Evolutionary conservation across 2,888 invertebrate species (phyloP).

Genomic region (Heliconius ethilla): DNA sequence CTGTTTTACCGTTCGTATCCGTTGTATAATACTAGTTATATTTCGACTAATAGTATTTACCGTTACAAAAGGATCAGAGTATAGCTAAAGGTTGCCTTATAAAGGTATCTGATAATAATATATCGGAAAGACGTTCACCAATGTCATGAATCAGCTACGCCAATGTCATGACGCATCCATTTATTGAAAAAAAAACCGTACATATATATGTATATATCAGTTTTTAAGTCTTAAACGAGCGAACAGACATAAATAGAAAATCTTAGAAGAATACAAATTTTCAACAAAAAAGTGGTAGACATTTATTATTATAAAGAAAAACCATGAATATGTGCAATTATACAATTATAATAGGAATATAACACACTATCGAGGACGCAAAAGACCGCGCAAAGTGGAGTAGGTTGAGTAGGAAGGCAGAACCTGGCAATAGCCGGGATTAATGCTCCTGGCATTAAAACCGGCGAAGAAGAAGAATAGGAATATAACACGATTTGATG

Average conservation of each 20-base stretch:
- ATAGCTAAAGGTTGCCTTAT: slow-evolving; percentile 38
- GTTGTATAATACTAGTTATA: slow-evolving; percentile 7
- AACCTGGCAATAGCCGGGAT: too few relatives aligned
- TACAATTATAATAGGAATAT: too few relatives aligned
- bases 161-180: slow-evolving; percentile 42
- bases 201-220: slow-evolving; percentile 12
- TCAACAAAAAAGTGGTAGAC: too few relatives aligned
- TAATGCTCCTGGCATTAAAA: too few relatives aligned
- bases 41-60: slow-evolving; percentile 30
- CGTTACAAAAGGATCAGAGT: slow-evolving; percentile 43
- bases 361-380: too few relatives aligned
- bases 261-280: background rate
- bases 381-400: too few relatives aligned
- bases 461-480: too few relatives aligned
- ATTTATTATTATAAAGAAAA: too few relatives aligned
- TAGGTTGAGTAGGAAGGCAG: too few relatives aligned
- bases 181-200: slow-evolving; percentile 42
- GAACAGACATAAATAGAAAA: background rate
- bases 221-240: background rate
- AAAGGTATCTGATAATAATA: slow-evolving; percentile 41
- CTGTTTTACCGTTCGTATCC: slow-evolving; percentile 12
- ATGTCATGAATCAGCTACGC: slow-evolving; percentile 44
- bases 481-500: too few relatives aligned
- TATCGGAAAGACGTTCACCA: slow-evolving; percentile 40
- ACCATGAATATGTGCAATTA: too few relatives aligned